Conservation (phyloP, 2,113 vertebrate genomes). For the Laticauda colubrina region DNA sequence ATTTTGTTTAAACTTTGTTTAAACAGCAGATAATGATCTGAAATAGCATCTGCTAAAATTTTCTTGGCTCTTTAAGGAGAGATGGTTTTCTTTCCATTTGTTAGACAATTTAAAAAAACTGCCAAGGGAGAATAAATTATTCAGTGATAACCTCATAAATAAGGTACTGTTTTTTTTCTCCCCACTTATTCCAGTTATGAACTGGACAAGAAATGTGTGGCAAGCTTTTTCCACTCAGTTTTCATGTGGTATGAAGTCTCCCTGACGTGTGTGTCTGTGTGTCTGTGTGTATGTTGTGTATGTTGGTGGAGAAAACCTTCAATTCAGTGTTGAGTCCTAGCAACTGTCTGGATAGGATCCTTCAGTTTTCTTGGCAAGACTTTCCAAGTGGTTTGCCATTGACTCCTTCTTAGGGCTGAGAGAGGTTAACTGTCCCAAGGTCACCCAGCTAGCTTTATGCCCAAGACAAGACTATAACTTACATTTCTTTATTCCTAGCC, state of each 20-base stretch:
- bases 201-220: not conserved
- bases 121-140: not conserved
- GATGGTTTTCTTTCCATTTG: not conserved
- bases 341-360: not conserved
- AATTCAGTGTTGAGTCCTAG: not conserved
- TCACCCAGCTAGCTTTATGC: not conserved
- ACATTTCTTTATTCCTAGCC: not conserved
- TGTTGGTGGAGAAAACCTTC: not conserved
- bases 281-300: not conserved
- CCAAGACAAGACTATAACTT: not conserved
- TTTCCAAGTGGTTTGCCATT: not conserved
- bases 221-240: not conserved
- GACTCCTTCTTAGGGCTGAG: not conserved
- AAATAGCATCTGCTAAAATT: not conserved
- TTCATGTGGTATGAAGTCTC: not conserved
- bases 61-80: not conserved
- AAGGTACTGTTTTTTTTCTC: not conserved
- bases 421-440: not conserved
- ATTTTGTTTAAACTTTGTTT: not conserved
- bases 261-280: not conserved
- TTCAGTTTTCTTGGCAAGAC: not conserved
- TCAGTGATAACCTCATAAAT: not conserved
- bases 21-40: not conserved
- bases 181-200: not conserved
- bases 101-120: not conserved